Evolutionary conservation across 2,113 vertebrate genomes (phyloP).

Genomic region (Sakesphorus luctuosus): DNA sequence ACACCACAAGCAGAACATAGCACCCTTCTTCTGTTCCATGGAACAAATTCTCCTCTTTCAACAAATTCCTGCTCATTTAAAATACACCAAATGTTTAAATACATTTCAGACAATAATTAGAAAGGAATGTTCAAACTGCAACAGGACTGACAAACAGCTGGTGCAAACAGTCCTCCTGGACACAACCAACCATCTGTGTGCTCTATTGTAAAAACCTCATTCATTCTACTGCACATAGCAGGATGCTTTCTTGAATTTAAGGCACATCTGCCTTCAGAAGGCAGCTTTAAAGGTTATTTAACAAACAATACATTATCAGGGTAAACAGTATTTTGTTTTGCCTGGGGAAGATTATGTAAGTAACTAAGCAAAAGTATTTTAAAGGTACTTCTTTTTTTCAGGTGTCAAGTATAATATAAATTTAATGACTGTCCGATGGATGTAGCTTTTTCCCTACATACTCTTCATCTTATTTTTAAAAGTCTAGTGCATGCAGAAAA

Average conservation of each 20-base stretch:
- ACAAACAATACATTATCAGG: neutral
- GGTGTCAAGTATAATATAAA: neutral
- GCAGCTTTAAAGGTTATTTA: neutral
- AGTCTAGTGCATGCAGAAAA: neutral
- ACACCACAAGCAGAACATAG: neutral
- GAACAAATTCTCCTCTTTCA: neutral
- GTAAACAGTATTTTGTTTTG: neutral
- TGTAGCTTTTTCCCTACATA: neutral
- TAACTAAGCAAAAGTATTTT: neutral
- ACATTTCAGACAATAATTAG: neutral
- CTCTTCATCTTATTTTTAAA: neutral
- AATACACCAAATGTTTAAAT: neutral
- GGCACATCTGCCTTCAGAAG: neutral
- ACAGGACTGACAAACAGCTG: neutral
- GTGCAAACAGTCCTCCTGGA: neutral
- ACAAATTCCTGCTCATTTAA: neutral
- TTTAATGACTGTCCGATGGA: accelerated
- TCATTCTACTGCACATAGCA: neutral
- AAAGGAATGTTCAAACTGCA: neutral
- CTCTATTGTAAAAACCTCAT: neutral
- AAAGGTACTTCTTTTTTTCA: neutral
- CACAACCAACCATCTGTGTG: neutral
- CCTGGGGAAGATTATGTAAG: neutral
- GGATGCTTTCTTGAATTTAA: neutral
- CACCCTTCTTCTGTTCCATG: neutral